A percentile compares a stretch with the other conserved stretches of the same genome.
Evolutionary conservation across 2,888 invertebrate species (phyloP).

Genomic region (Xylocampa areola): DNA sequence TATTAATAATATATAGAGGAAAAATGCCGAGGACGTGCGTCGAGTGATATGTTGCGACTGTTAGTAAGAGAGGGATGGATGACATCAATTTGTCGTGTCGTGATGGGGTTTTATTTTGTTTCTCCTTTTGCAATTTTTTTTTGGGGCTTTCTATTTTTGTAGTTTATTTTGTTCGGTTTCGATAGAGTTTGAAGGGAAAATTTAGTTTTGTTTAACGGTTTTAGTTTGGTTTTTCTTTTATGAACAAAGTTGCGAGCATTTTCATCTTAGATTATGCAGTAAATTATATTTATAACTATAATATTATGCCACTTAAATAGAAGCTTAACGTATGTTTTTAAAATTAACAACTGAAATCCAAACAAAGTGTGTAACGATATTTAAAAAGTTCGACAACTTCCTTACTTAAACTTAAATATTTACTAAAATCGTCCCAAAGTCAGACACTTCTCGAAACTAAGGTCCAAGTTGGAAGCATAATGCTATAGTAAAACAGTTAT

Average conservation of each 20-base stretch:
- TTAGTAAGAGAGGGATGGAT: conserved; percentile 89
- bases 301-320: too few species aligned
- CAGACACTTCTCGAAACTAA: conserved; percentile 24
- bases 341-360: not conserved
- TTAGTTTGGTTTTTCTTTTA: too few species aligned
- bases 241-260: too few species aligned
- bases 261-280: too few species aligned
- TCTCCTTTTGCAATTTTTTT: conserved; percentile 79
- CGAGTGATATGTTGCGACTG: conserved; percentile 89
- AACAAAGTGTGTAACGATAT: conserved; percentile 1
- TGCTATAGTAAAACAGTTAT: conserved; percentile 75
- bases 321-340: too few species aligned
- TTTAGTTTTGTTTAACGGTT: conserved; percentile 7
- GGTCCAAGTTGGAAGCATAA: conserved; percentile 58
- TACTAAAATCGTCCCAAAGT: not conserved
- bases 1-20: conserved; percentile 90
- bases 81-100: conserved; percentile 89
- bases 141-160: conserved; percentile 62
- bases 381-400: not conserved
- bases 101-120: conserved; percentile 90
- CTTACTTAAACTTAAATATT: conserved; percentile 13
- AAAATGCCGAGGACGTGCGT: conserved; percentile 89
- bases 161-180: conserved; percentile 53
- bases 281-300: too few species aligned
- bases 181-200: conserved; percentile 27